These are phyloP conservation scores for Hirtodrosophila cameraria DNA, from an alignment of 2,888 invertebrate species.

Conservation along the genomic window DNA sequence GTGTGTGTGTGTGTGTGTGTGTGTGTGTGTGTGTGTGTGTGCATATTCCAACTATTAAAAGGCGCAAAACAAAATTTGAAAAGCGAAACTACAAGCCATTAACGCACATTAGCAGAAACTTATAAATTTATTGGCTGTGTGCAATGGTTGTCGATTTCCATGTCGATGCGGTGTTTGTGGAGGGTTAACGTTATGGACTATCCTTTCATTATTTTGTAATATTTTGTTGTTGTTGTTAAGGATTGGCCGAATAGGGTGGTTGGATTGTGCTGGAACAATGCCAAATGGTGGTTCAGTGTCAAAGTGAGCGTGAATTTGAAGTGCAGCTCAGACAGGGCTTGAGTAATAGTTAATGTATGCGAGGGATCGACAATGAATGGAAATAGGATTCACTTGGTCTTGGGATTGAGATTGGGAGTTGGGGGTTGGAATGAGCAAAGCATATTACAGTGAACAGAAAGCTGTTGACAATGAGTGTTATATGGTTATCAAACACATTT, in stretches of 20 bases:
- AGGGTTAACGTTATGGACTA: not conserved
- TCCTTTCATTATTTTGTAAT: not conserved
- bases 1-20: not conserved
- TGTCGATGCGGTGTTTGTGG: not conserved
- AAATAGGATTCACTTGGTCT: not conserved
- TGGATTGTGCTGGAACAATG: slow-evolving; percentile 40
- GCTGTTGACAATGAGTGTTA: too few relatives aligned
- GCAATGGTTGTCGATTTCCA: slow-evolving; percentile 34
- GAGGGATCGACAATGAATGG: slow-evolving; percentile 21
- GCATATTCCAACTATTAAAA: slow-evolving; percentile 2
- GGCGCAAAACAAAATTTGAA: slow-evolving; percentile 46
- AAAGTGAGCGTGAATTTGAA: slow-evolving; percentile 69
- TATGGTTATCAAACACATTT: too few relatives aligned
- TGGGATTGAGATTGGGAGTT: not conserved
- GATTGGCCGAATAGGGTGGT: slow-evolving; percentile 14
- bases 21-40: too few relatives aligned
- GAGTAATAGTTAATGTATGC: slow-evolving; percentile 8
- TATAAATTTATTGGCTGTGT: slow-evolving; percentile 74
- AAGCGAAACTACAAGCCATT: slow-evolving; percentile 74
- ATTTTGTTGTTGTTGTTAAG: too few relatives aligned
- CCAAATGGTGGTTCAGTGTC: slow-evolving; percentile 30
- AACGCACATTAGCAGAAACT: slow-evolving; percentile 78
- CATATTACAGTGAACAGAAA: not conserved
- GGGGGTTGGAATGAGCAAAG: not conserved
- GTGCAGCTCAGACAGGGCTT: slow-evolving; percentile 4